phyloP scores from a whole-genome alignment of 2,888 invertebrate species.

The Idaea dimidiata region DNA sequence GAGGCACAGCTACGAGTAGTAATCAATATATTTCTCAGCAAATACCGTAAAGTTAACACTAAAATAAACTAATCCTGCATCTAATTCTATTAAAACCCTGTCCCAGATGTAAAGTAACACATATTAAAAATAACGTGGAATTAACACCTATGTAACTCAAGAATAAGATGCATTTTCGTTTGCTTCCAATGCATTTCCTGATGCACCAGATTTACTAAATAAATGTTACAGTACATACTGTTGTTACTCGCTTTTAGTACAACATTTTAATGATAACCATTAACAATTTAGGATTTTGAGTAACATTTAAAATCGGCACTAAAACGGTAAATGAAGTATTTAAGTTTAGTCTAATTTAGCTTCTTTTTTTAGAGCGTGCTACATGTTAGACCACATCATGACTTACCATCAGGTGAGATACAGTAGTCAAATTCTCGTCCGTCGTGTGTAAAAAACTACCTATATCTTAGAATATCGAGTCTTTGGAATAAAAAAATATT shows the following conservation, averaged over 20 bases:
- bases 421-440: no score
- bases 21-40: background rate
- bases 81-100: background rate
- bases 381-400: no score
- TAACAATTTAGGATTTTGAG: no score
- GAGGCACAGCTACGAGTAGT: background rate
- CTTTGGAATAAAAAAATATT: no score
- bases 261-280: background rate
- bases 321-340: no score
- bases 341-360: no score
- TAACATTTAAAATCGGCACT: no score
- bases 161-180: background rate
- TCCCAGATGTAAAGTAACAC: background rate
- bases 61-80: background rate
- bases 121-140: background rate
- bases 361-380: no score
- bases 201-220: conserved; percentile 13
- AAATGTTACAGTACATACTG: background rate
- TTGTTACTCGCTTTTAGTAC: background rate
- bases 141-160: background rate
- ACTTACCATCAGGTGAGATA: no score
- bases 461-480: no score
- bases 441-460: no score
- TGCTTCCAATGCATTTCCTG: conserved; percentile 10
- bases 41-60: background rate